A percentile compares a stretch with the other conserved stretches of the same genome.
Evolutionary conservation across 2,888 invertebrate genomes (phyloP).

Genomic region (Chouioia cunea): DNA sequence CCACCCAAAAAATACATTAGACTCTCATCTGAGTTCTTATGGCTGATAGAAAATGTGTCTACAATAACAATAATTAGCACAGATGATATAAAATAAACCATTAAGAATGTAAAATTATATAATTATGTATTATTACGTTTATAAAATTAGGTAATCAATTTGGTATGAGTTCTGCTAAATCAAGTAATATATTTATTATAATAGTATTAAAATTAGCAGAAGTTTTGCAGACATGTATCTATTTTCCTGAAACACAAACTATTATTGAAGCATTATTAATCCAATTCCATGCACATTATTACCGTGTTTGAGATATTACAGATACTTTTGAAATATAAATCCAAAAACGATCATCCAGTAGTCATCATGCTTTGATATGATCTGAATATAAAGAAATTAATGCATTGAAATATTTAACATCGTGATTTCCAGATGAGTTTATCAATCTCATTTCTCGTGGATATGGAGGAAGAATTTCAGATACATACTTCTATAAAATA

Average conservation of each 20-base stretch:
- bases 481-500: conserved; percentile 49
- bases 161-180: conserved; percentile 23
- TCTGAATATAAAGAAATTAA: conserved; percentile 57
- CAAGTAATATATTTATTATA: conserved; percentile 35
- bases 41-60: too few relatives aligned
- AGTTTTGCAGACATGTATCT: conserved; percentile 32
- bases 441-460: conserved; percentile 60
- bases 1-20: too few relatives aligned
- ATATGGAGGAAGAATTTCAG: conserved; percentile 57
- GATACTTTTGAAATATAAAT: conserved; percentile 59
- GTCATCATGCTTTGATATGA: conserved; percentile 55
- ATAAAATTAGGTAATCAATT: conserved; percentile 36
- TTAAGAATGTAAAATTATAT: too few relatives aligned
- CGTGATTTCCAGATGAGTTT: conserved; percentile 57
- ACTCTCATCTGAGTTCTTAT: conserved; percentile 2
- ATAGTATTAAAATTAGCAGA: conserved; percentile 32
- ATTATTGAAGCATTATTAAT: conserved; percentile 45
- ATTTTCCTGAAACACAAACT: conserved; percentile 29
- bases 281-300: conserved; percentile 49
- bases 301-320: conserved; percentile 52
- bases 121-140: conserved; percentile 42
- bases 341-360: conserved; percentile 54
- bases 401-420: conserved; percentile 57
- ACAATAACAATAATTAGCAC: too few relatives aligned
- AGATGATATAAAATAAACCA: not conserved